Base-by-base conservation (phyloP, 2,113 vertebrate genomes). In the Pterophyllum scalare region DNA sequence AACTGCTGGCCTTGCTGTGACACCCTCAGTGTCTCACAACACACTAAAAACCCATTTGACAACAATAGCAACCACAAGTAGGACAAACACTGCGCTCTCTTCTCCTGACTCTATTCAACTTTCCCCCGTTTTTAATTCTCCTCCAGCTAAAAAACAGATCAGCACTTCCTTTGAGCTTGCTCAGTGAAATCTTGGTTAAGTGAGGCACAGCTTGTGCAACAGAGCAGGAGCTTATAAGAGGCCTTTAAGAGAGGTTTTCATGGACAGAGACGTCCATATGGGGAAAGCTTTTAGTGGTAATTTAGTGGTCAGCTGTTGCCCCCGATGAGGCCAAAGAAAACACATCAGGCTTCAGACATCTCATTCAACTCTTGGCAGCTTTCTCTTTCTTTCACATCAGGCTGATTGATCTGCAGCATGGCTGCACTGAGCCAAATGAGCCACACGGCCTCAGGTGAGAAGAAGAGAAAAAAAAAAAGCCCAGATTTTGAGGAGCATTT, bases 1-100 rank as follows among this genome's bases (percentile, higher is more conserved):
- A 94, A 90, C 92, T 93, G 79, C 22, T 90, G 87, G 84, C 89
- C 88, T 81, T 40, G 61, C 59, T 57, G 35, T 59, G 79, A 81
- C 89, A 81, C 83, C 65, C 54, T 28, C 26, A 17, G 49, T 20
- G 31, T 80, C 85, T 82, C 79, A 22, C 77, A 28, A 28, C 59
- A 70, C 38, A 83, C 58, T 26, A 31, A 87, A 84, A 86, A 77
- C 40, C 52, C 81, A 82, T 88, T 40, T 83, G 81, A 89, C 84
- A 82, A 78, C 79, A 83, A 83, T 38, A 86, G 80, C 11, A 79
- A 75, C 26, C 67, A 33, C 70, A 90, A 82, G 46, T 52, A 17
- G 75, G 59, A 77, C 72, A 77, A 70, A 31, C 12, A 26, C 75
- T 59, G 78, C 3, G 46, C 74, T 33, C 43, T 5, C 67, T 14